phyloP scores from a whole-genome alignment of 2,113 vertebrate genomes.

The Oceanodroma tethys region DNA sequence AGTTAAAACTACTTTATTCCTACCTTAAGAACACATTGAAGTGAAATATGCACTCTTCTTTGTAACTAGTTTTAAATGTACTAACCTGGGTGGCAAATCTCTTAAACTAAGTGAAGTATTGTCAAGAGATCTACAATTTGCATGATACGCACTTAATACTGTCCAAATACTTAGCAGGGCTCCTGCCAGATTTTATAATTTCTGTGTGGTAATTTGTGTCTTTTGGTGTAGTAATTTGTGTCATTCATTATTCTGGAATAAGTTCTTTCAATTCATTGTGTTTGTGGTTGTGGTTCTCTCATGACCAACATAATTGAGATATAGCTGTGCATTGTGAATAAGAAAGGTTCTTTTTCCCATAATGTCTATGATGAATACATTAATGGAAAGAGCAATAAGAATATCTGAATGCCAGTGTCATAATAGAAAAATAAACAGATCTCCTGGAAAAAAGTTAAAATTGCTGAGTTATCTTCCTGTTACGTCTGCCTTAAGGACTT shows the following conservation, averaged over 20 bases:
- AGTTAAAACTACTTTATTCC: background rate
- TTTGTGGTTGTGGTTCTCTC: background rate
- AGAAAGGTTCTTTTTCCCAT: background rate
- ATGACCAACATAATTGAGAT: background rate
- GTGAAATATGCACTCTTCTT: background rate
- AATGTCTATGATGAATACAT: background rate
- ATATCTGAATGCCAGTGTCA: background rate
- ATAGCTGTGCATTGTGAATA: background rate
- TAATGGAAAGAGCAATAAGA: background rate
- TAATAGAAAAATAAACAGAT: background rate
- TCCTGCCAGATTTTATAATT: background rate
- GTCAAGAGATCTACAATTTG: background rate
- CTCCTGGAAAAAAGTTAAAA: background rate
- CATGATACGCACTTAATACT: background rate
- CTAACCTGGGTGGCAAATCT: background rate
- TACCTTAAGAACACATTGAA: background rate
- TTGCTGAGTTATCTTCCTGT: background rate
- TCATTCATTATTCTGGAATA: background rate
- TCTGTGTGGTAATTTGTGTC: background rate
- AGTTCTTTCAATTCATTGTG: background rate
- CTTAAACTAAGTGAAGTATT: background rate
- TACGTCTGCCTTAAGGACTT: background rate
- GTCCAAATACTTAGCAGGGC: background rate
- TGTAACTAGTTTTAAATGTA: background rate
- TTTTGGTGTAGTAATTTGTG: background rate